Evolutionary conservation across 2,888 invertebrate genomes (phyloP).

Genomic region (Pandemis corylana): DNA sequence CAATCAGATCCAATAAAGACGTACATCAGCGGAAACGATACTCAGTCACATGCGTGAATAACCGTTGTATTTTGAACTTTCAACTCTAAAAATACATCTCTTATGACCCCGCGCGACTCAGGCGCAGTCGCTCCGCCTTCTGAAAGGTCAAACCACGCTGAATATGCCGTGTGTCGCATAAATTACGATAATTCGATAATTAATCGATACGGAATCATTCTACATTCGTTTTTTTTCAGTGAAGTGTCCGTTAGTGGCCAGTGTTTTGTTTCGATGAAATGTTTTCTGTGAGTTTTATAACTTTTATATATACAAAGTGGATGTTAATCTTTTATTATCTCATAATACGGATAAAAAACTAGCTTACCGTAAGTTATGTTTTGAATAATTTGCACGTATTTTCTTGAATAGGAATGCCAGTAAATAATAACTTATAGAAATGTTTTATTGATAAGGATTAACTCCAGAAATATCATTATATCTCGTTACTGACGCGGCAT

Average conservation of each 20-base stretch:
- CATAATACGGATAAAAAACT: background rate
- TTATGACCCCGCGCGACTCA: constrained; percentile 81
- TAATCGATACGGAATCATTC: constrained; percentile 24
- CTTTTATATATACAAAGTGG: background rate
- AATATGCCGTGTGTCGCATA: constrained; percentile 56
- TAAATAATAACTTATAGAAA: background rate
- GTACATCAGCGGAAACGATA: constrained; percentile 57
- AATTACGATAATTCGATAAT: constrained; percentile 39
- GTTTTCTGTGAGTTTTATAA: constrained; percentile 8
- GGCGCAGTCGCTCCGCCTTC: constrained; percentile 79
- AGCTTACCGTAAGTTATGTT: constrained; percentile 10
- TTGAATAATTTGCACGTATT: background rate
- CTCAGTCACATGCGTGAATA: constrained; percentile 60
- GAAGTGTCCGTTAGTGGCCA: constrained; percentile 19
- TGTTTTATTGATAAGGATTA: background rate
- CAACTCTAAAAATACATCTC: constrained; percentile 85
- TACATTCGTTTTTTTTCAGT: constrained; percentile 11
- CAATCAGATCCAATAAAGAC: constrained; percentile 41
- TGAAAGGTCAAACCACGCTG: constrained; percentile 82
- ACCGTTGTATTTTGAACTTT: constrained; percentile 84
- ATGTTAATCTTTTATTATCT: background rate
- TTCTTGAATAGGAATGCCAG: background rate
- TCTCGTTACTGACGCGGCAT: background rate
- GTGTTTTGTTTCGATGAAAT: constrained; percentile 1
- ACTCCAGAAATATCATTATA: background rate